Evolutionary conservation across 2,797 vertebrate species (phyloP), one percentile per base, ranked within the genome.

Genomic region (Acanthurus leucopareius): DNA sequence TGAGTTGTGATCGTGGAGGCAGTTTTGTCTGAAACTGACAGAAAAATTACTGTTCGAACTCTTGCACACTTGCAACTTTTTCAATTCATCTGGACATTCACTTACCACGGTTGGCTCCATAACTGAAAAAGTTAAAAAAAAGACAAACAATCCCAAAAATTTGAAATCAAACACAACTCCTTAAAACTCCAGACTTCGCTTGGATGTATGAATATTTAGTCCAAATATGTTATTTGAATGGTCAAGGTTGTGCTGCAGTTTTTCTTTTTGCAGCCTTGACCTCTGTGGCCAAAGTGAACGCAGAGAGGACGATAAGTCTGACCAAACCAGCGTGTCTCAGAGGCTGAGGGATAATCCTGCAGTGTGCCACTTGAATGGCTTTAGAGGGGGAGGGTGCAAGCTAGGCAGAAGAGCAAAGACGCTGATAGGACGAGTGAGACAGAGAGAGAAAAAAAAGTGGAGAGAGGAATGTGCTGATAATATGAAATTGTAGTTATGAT

Each of bases 261-360:
- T 60, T 69, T 85, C 65, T 72, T 88, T 82, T 69, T 74, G 77
- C 75, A 80, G 84, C 81, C 68, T 80, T 81, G 83, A 86, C 82
- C 82, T 88, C 80, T 75, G 84, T 61, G 78, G 68, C 69, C 77
- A 44, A 81, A 85, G 83, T 75, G 73, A 90, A 90, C 80, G 69
- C 79, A 68, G 83, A 75, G 86, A 73, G 77, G 83, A 90, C 81
- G 86, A 74, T 83, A 76, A 90, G 90, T 88, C 88, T 80, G 88
- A 91, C 86, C 87, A 70, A 77, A 84, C 60, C 86, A 88, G 87
- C 57, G 54, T 83, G 91, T 93, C 89, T 94, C 92, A 91, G 88
- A 91, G 92, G 87, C 88, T 88, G 88, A 89, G 88, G 90, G 94
- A 94, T 96, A 95, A 96, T 96, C 95, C 94, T 69, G 73, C 91